Conservation (phyloP, 1,140 invertebrate genomes). For the Drosophila orosa region DNA sequence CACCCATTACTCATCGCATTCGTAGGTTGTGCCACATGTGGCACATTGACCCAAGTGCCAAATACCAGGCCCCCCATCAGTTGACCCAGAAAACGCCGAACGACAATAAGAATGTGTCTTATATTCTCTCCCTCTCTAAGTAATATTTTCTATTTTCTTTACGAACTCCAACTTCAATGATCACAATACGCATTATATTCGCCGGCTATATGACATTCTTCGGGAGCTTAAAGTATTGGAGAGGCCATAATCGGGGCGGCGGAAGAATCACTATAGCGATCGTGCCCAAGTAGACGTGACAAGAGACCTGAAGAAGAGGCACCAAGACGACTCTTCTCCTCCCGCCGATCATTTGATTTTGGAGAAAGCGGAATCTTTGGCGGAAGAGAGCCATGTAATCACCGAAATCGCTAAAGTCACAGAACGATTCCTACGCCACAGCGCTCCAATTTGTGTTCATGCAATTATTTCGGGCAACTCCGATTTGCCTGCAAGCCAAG, state of each 20-base stretch:
- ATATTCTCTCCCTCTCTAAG: not conserved
- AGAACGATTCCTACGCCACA: conserved; percentile 64
- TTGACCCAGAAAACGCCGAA: conserved; percentile 49
- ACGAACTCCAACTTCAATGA: conserved; percentile 36
- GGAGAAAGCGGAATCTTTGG: conserved; percentile 53
- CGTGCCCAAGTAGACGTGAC: conserved; percentile 55
- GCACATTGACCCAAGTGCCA: conserved; percentile 55
- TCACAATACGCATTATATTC: conserved; percentile 54
- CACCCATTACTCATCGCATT: conserved; percentile 36
- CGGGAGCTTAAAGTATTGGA: conserved; percentile 27
- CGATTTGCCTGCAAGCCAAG: conserved; percentile 41
- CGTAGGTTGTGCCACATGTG: conserved; percentile 39
- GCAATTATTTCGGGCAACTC: conserved; percentile 75
- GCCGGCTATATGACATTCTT: conserved; percentile 47
- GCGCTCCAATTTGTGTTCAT: conserved; percentile 75
- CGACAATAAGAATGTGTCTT: conserved; percentile 28
- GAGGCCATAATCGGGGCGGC: conserved; percentile 12
- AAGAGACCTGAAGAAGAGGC: conserved; percentile 16
- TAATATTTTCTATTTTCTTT: conserved; percentile 54
- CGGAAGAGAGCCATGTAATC: conserved; percentile 28
- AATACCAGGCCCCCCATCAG: conserved; percentile 50
- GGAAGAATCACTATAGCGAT: conserved; percentile 27
- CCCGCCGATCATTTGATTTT: conserved; percentile 49
- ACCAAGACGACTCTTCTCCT: not conserved
- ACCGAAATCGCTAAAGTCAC: conserved; percentile 30